These are phyloP conservation scores for Pelusios castaneus DNA, from an alignment of 2,113 vertebrate species.

Conservation along the genomic window DNA sequence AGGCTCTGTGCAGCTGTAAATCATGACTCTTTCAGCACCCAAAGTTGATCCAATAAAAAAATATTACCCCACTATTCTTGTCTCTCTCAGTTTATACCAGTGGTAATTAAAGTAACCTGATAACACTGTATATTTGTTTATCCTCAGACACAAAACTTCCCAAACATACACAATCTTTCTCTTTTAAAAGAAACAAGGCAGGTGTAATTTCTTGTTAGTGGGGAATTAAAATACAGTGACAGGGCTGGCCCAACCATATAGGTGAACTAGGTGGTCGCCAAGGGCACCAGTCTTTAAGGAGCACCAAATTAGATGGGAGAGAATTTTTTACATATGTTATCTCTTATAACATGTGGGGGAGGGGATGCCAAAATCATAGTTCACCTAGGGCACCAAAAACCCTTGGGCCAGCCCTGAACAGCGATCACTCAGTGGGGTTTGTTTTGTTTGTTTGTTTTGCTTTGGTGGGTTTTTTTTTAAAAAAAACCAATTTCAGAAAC, in stretches of 20 bases:
- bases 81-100: background rate
- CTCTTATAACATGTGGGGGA: too few species aligned
- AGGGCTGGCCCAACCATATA: too few species aligned
- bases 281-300: too few species aligned
- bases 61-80: background rate
- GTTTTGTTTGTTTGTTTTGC: too few species aligned
- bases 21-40: background rate
- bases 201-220: background rate
- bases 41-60: background rate
- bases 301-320: too few species aligned
- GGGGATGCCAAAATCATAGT: too few species aligned
- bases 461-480: background rate
- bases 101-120: background rate
- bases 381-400: too few species aligned
- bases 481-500: too few species aligned
- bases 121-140: background rate
- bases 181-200: background rate
- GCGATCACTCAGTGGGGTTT: too few species aligned
- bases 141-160: background rate
- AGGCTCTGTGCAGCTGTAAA: background rate
- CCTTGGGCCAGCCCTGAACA: too few species aligned
- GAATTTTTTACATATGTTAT: too few species aligned
- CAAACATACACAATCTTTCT: background rate
- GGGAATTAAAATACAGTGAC: background rate
- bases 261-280: too few species aligned